Conservation (phyloP, 2,797 vertebrate species). For the Okamejei kenojei region DNA sequence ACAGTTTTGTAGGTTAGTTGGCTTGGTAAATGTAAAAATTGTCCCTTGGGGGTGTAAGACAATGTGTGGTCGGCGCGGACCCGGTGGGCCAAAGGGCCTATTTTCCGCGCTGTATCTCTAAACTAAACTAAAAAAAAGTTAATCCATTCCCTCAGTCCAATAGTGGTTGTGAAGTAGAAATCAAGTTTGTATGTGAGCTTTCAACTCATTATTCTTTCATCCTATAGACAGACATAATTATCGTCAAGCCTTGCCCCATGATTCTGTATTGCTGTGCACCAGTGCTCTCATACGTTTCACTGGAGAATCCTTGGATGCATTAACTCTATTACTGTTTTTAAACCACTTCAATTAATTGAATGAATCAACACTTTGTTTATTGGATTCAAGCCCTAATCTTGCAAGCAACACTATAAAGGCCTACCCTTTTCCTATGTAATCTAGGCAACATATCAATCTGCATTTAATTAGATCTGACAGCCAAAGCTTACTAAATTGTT, state of each 20-base stretch:
- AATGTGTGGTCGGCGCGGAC: too few species aligned
- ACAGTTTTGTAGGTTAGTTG: too few species aligned
- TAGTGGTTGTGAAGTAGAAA: too few species aligned
- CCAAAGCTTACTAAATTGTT: background rate
- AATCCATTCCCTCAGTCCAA: too few species aligned
- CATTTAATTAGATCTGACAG: background rate
- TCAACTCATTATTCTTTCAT: too few species aligned
- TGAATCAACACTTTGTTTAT: background rate
- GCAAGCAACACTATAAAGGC: background rate
- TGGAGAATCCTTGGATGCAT: background rate
- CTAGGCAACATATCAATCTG: background rate
- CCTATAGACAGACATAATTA: background rate
- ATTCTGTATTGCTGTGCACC: background rate
- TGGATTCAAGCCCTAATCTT: background rate
- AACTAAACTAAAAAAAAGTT: too few species aligned
- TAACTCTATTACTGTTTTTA: background rate
- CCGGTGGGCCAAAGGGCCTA: too few species aligned
- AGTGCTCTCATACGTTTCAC: background rate
- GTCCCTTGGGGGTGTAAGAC: too few species aligned
- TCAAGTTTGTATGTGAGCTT: too few species aligned
- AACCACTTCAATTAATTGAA: background rate
- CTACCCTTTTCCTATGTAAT: background rate
- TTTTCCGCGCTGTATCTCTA: too few species aligned
- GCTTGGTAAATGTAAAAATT: too few species aligned
- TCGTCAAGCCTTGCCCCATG: background rate